Evolutionary conservation across 2,888 invertebrate genomes (phyloP), one percentile per base, ranked within the genome.

Genomic region (Hemithea aestivaria): DNA sequence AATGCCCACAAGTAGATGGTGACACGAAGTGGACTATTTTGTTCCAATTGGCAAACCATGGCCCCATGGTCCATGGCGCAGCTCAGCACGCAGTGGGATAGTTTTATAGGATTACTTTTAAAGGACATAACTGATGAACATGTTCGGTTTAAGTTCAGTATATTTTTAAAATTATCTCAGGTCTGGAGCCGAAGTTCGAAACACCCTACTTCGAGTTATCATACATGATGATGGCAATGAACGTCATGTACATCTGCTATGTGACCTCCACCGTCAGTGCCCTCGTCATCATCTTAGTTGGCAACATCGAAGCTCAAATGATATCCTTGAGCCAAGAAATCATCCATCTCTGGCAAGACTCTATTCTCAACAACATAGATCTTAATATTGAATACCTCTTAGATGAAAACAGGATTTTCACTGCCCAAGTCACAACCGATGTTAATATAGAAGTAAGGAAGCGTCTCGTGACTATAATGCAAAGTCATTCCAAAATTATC

Each of bases 281-380:
- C 2, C 58, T 77, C 11, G 52, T 73, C 1, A 66, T 79, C 6
- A 48, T 72, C 11, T 40, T 69, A 10, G 51, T 56, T 1, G 79
- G 79, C 0, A 78, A 73, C 41, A 59, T 58, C 0, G 79, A 79
- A 47, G 70, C 73, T 0, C 76, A 77, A 47, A 68, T 76, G 53
- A 36, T 67, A 1, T 63, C 73, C 6, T 49, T 79, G 1, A 64
- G 67, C 21, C 45, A 68, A 45, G 77, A 79, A 56, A n/a, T 79
- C 1, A 21, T 40, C 0, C 31, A 58, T 21, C 32, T 78, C 0
- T 74, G 73, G 73, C 39, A 60, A 6, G 75, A 76, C 20, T 71
- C 73, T 0, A 38, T 45, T 11, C 30, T 50, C 27, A 27, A 50
- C 27, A 48, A 57, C 60, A 20, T 62, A 55, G 29, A 28, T 37